Evolutionary conservation across 1,140 invertebrate species (phyloP).

Genomic region (Calliopsis andreniformis): DNA sequence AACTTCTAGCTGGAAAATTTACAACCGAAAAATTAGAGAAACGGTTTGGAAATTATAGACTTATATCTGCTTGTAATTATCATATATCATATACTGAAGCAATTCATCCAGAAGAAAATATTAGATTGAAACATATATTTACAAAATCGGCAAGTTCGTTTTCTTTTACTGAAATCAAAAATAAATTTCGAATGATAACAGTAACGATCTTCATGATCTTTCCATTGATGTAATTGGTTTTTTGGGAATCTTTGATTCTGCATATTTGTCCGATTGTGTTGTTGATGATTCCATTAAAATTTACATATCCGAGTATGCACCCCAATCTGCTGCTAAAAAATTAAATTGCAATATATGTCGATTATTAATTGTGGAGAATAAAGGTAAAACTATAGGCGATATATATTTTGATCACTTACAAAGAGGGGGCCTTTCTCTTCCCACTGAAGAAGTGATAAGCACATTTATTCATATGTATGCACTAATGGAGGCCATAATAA

Average conservation of each 20-base stretch:
- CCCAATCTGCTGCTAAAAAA: not conserved
- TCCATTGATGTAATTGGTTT: not conserved
- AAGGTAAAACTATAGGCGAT: not conserved
- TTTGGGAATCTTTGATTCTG: not conserved
- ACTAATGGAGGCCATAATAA: constrained; percentile 17
- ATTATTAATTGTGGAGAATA: constrained; percentile 11
- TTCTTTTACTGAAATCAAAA: constrained; percentile 6
- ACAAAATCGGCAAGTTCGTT: not conserved
- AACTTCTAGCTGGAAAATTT: constrained; percentile 6
- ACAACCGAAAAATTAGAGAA: constrained; percentile 2
- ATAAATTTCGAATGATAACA: constrained; percentile 1
- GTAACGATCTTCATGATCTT: not conserved
- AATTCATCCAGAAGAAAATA: too few species aligned
- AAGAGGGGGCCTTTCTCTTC: not conserved
- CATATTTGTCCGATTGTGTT: constrained; percentile 3
- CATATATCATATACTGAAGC: too few species aligned
- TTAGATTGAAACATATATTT: constrained; percentile 7
- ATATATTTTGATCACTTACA: constrained; percentile 9
- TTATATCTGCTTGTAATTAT: too few species aligned
- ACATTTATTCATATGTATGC: not conserved
- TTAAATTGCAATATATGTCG: not conserved
- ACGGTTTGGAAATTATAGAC: constrained; percentile 9
- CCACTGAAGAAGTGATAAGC: not conserved
- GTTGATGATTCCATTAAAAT: constrained; percentile 11
- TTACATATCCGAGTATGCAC: not conserved